Conservation (phyloP, 2,888 invertebrate genomes). For the Idaea dimidiata region DNA sequence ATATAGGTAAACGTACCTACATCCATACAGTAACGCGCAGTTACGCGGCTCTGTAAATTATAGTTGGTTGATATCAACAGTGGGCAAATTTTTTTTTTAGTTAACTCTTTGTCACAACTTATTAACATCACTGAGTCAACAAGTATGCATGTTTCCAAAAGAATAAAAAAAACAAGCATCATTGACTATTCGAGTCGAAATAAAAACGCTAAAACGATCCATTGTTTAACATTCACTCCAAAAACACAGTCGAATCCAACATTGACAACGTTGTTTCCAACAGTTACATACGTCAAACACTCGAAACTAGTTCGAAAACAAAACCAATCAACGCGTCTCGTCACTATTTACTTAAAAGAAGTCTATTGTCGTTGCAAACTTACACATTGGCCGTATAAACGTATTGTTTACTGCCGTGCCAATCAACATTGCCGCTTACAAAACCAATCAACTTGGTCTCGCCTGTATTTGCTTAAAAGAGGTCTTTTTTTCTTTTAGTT, state of each 20-base stretch:
- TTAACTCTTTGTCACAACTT: not conserved
- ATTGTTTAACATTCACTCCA: conserved; percentile 42
- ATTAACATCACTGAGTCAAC: not conserved
- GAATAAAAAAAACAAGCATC: conserved; percentile 38
- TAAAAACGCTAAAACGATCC: conserved; percentile 40
- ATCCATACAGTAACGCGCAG: too few relatives aligned
- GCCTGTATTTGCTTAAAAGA: conserved; percentile 80
- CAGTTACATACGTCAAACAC: conserved; percentile 30
- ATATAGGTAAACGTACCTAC: too few relatives aligned
- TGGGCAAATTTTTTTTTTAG: not conserved
- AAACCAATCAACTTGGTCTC: conserved; percentile 82
- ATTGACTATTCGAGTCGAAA: conserved; percentile 27
- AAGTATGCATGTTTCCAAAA: conserved; percentile 32
- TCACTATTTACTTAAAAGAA: conserved; percentile 58
- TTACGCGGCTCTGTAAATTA: too few relatives aligned
- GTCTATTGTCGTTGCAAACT: conserved; percentile 74
- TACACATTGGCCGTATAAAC: conserved; percentile 61
- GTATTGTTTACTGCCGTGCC: conserved; percentile 78
- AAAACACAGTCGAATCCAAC: conserved; percentile 34
- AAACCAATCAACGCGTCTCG: conserved; percentile 54
- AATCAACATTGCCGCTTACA: conserved; percentile 80
- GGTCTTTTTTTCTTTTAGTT: conserved; percentile 76
- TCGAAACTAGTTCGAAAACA: conserved; percentile 41
- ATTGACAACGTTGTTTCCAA: conserved; percentile 19
- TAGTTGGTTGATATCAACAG: not conserved